These are phyloP conservation scores for Fregata magnificens DNA, from an alignment of 2,113 vertebrate species.

Conservation along the genomic window DNA sequence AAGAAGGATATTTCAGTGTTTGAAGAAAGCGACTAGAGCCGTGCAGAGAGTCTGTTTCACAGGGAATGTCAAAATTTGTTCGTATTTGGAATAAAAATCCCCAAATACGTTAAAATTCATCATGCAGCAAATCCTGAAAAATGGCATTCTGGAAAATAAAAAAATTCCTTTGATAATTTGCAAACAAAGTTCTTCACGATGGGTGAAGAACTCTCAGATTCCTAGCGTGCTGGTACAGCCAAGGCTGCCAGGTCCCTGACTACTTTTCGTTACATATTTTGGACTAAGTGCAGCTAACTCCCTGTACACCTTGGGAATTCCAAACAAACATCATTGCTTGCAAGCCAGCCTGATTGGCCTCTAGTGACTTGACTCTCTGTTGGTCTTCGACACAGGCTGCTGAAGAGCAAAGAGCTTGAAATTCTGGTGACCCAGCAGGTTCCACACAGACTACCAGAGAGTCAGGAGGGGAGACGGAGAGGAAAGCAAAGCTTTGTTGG, in stretches of 20 bases:
- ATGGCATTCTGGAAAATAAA: background rate
- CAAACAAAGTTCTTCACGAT: background rate
- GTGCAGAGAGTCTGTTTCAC: background rate
- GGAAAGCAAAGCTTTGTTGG: background rate
- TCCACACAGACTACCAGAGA: background rate
- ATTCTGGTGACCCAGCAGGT: background rate
- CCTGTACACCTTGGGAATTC: background rate
- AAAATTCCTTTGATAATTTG: background rate
- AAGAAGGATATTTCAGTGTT: background rate
- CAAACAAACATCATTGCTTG: background rate
- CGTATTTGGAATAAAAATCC: background rate
- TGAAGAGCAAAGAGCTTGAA: background rate
- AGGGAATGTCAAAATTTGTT: background rate
- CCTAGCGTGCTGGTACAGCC: background rate
- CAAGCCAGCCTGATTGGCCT: background rate
- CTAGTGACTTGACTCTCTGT: background rate
- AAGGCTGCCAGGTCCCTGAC: background rate
- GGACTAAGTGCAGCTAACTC: background rate
- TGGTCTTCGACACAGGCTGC: background rate
- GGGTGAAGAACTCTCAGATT: background rate
- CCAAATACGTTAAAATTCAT: background rate
- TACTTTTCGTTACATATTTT: background rate
- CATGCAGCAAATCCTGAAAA: background rate
- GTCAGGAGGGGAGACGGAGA: background rate
- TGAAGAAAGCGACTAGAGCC: background rate